phyloP scores from a whole-genome alignment of 2,888 invertebrate species.

The Phengaris alcon region DNA sequence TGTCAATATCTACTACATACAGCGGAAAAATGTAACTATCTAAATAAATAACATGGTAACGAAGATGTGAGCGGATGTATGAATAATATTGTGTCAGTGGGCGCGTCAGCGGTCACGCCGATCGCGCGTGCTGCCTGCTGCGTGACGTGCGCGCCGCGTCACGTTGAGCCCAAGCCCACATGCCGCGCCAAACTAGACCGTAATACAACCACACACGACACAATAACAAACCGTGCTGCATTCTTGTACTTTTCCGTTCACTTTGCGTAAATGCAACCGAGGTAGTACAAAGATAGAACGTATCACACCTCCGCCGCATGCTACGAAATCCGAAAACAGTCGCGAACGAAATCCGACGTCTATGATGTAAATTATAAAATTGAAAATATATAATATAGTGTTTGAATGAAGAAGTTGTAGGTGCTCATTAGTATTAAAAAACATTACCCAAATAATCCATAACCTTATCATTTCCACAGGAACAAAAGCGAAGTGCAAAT shows the following conservation, averaged over 20 bases:
- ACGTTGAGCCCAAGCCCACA: conserved; percentile 49
- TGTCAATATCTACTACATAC: conserved; percentile 18
- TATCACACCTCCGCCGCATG: conserved; percentile 30
- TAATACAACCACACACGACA: conserved; percentile 40
- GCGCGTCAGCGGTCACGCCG: conserved; percentile 63
- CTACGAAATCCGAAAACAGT: conserved; percentile 2
- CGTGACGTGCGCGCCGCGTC: conserved; percentile 65
- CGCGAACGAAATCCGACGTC: background rate
- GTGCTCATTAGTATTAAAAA: background rate
- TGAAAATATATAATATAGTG: background rate
- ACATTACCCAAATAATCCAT: no score
- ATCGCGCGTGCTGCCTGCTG: conserved; percentile 59
- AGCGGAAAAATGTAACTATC: conserved; percentile 32
- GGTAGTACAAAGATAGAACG: conserved; percentile 27
- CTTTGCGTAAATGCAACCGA: conserved; percentile 49
- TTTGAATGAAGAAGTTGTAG: background rate
- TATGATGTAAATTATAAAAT: background rate
- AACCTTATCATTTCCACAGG: conserved; percentile 34
- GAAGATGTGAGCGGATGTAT: conserved; percentile 41
- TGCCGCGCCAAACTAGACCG: conserved; percentile 39
- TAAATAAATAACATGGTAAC: conserved; percentile 40
- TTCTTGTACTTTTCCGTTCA: conserved; percentile 61
- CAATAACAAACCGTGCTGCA: conserved; percentile 40
- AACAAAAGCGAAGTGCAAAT: conserved; percentile 43
- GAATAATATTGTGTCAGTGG: conserved; percentile 50